A percentile compares a stretch with the other conserved stretches of the same genome.
phyloP scores from a whole-genome alignment of 1,140 invertebrate species.

The Nasonia vitripennis region DNA sequence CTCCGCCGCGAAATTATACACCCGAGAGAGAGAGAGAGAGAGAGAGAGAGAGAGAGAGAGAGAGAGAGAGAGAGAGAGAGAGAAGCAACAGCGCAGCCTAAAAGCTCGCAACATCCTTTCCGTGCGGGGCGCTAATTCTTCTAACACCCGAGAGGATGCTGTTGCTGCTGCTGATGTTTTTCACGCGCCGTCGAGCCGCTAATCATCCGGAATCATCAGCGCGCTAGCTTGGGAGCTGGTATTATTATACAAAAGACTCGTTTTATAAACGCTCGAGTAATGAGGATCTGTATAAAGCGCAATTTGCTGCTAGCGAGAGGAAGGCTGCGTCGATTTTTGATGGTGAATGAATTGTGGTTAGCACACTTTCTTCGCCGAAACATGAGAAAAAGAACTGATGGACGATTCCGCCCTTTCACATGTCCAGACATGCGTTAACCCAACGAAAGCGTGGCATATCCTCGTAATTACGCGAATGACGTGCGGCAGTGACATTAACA shows the following conservation, averaged over 20 bases:
- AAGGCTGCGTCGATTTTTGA: background rate
- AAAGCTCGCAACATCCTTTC: background rate
- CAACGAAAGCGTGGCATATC: background rate
- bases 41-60: too few relatives aligned
- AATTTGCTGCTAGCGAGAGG: background rate
- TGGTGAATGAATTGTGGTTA: too few relatives aligned
- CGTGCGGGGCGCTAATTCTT: background rate
- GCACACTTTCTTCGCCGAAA: too few relatives aligned
- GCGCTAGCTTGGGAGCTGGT: background rate
- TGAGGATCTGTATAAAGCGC: background rate
- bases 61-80: too few relatives aligned
- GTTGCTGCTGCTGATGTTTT: background rate
- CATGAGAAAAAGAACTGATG: too few relatives aligned
- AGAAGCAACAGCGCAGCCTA: background rate
- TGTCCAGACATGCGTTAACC: background rate
- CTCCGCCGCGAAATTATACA: background rate
- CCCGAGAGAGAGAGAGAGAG: too few relatives aligned
- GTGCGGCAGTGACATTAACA: background rate
- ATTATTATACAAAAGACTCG: background rate
- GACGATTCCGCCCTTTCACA: background rate
- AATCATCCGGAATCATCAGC: background rate
- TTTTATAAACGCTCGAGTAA: background rate
- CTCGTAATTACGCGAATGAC: background rate
- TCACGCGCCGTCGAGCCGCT: background rate
- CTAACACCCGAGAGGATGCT: background rate